A percentile compares a stretch with the other conserved stretches of the same genome.
These are phyloP conservation scores for Tetragnatha montana DNA, from an alignment of 2,888 invertebrate species.

Conservation along the genomic window DNA sequence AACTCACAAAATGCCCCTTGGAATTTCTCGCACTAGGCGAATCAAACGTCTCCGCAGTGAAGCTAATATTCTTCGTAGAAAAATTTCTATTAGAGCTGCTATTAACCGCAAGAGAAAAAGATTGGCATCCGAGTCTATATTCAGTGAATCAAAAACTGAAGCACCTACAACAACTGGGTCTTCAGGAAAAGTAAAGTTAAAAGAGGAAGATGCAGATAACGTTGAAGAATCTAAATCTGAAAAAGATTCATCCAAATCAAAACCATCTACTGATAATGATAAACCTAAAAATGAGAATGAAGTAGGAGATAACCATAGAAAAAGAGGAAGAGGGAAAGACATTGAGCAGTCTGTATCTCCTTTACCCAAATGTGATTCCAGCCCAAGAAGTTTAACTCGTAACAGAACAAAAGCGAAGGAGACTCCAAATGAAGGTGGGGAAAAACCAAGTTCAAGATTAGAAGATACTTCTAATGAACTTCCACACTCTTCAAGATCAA, in stretches of 20 bases:
- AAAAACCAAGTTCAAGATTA: slow-evolving; percentile 24
- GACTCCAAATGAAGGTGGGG: slow-evolving; percentile 31
- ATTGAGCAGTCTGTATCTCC: background rate
- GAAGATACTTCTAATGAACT: background rate
- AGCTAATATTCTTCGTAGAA: slow-evolving; percentile 79
- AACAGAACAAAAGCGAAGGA: slow-evolving; percentile 56
- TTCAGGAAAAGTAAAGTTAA: slow-evolving; percentile 21
- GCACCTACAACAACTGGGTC: background rate
- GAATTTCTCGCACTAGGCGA: slow-evolving; percentile 73
- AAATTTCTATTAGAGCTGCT: slow-evolving; percentile 72
- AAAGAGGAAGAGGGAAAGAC: slow-evolving; percentile 36
- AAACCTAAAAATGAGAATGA: slow-evolving; percentile 54
- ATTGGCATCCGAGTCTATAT: background rate
- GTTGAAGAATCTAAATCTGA: slow-evolving; percentile 19
- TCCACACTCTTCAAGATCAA: slow-evolving; percentile 28
- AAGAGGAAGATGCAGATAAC: slow-evolving; percentile 21
- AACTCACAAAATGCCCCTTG: slow-evolving; percentile 81
- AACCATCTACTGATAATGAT: slow-evolving; percentile 11
- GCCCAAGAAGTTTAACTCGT: slow-evolving; percentile 55
- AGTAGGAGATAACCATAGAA: slow-evolving; percentile 4
- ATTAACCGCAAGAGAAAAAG: slow-evolving; percentile 42
- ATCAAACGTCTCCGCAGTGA: slow-evolving; percentile 77
- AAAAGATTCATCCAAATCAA: slow-evolving; percentile 22
- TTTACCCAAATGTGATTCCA: slow-evolving; percentile 1
- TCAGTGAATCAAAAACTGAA: slow-evolving; percentile 16